Base-by-base conservation (phyloP, 92 coral and sea anemone species). In the Porites cylindrica region DNA sequence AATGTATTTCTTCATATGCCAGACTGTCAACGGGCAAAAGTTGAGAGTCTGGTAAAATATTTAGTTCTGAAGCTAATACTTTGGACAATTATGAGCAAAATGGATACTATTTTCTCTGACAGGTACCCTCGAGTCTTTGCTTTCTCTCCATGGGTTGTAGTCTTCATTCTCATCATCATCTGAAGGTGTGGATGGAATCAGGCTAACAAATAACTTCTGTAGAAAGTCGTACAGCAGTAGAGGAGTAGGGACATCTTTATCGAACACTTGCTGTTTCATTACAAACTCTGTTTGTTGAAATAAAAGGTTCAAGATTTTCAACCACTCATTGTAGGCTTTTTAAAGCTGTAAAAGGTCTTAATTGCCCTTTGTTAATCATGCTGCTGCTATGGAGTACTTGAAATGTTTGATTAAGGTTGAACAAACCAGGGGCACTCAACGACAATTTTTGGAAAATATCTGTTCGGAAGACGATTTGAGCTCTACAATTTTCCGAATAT, bases 191-290 rank as follows among this genome's bases (percentile, higher is more conserved):
- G 21, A n/a, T 17, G 26, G 12, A 17, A 54, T 13, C 69, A 83
- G 32, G 18, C 10, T 23, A 2, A 77, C 54, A 24, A 84, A 58
- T 76, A 66, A 54, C 65, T n/a, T 51, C 70, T 85, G 72, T 9
- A 92, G 70, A 63, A 92, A 90, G 64, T 83, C 65, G 76, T 85
- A 92, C 12, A 92, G 80, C 58, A 82, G 67, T 6, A 81, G 81
- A 29, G 93, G 78, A n/a, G 92, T 86, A 14, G 95, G 95, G 58
- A 90, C 69, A 53, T 82, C 93, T 59, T 58, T 83, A 73, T 78
- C 73, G 23, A 90, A 81, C 38, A 90, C 56, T 60, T 65, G 84
- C 32, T 92, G 95, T 78, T 90, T 92, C 29, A 90, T 81, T 18
- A 72, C 16, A 71, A 74, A 89, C 51, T 76, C 95, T 92, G 88